Conservation (phyloP, 2,797 vertebrate genomes). For the Antennarius maculatus region DNA sequence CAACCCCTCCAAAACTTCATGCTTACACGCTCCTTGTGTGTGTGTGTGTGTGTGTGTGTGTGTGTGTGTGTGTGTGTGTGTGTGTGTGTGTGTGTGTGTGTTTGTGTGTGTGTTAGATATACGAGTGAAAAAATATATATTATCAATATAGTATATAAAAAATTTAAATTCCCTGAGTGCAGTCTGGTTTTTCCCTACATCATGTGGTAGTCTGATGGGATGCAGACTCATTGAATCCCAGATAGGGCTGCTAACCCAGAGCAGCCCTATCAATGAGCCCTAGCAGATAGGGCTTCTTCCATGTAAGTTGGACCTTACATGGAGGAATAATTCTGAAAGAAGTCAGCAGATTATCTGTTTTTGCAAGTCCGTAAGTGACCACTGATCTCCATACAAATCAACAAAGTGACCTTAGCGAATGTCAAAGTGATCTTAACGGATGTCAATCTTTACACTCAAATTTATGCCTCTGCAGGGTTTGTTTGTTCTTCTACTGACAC, state of each 20-base stretch:
- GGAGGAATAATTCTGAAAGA: slow-evolving; percentile 15
- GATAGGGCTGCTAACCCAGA: slow-evolving; percentile 11
- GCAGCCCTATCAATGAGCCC: too few species aligned
- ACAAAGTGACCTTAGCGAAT: slow-evolving; percentile 25
- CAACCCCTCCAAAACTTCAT: too few species aligned
- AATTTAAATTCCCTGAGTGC: too few species aligned
- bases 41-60: too few species aligned
- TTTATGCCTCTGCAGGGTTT: neutral
- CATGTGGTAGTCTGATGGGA: slow-evolving; percentile 5
- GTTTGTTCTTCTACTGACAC: slow-evolving; percentile 4
- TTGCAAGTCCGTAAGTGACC: slow-evolving; percentile 38
- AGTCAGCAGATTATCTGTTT: slow-evolving; percentile 22
- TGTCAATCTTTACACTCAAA: slow-evolving; percentile 20
- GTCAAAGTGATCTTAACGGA: slow-evolving; percentile 3
- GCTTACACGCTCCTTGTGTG: too few species aligned
- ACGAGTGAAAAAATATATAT: too few species aligned
- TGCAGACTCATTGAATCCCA: neutral
- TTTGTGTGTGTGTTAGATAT: too few species aligned
- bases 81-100: too few species aligned
- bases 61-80: too few species aligned
- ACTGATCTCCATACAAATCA: slow-evolving; percentile 34
- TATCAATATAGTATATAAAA: too few species aligned
- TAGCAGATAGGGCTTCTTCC: neutral
- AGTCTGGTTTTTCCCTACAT: too few species aligned
- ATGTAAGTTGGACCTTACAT: neutral